Evolutionary conservation across 2,888 invertebrate species (phyloP), one percentile per base, ranked within the genome.

Genomic region (Tipula unca): DNA sequence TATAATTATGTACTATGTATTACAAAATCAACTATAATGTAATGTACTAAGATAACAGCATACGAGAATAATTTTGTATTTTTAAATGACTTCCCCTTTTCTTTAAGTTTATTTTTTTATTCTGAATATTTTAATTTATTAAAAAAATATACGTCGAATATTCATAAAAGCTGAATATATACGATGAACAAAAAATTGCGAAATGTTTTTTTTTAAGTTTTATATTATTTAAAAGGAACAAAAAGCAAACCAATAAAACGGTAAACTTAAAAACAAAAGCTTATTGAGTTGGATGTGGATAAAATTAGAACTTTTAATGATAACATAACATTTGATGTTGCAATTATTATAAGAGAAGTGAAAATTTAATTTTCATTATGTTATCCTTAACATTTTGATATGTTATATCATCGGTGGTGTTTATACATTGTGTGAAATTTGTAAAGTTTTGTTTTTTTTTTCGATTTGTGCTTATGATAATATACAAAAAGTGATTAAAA

Each of bases 291-390:
- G 69, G 69, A 69, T 69, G 25, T 25, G 69, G 69, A 69, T 69
- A 69, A 69, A 69, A 69, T 69, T 69, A 69, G 69, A 69, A 69
- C 69, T 69, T 69, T 69, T 69, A 69, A 69, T 69, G 69, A 69
- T 69, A 69, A 69, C 20, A 69, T 69, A 69, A 69, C 25, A 69
- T 69, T 69, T 69, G 25, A 69, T 69, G 69, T 25, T 69, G 25
- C 8, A 69, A 69, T 69, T 69, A 69, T 69, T 20, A 69, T 69
- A n/a, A n/a, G 48, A 17, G 25, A 69, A 25, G 69, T 69, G 6
- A 69, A 69, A 69, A 69, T 25, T 25, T 69, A 25, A 69, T 69
- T 25, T 69, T 69, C 69, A 25, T 69, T 69, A 25, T 25, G 69
- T 69, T 69, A 25, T 69, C 25, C 69, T n/a, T 69, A 25, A 17